Conservation (phyloP, 1,140 invertebrate species). For the Brachionus manjavacas region DNA sequence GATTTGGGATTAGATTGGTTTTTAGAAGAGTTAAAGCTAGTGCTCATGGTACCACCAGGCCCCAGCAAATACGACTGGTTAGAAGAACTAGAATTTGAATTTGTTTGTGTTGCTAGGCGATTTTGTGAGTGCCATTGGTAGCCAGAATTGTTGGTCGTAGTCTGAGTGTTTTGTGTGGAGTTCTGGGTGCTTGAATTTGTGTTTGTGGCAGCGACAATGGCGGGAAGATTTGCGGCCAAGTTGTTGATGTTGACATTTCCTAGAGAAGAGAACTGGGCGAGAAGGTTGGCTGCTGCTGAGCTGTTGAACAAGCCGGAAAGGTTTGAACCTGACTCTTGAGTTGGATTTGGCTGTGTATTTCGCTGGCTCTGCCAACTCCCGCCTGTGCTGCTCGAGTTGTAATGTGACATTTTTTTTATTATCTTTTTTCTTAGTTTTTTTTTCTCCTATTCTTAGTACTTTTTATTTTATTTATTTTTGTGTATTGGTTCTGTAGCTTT, state of each 20-base stretch:
- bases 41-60: not conserved
- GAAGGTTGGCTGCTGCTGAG: not conserved
- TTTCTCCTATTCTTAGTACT: no score
- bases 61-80: not conserved
- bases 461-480: no score
- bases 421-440: not conserved
- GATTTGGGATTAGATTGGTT: not conserved
- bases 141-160: not conserved
- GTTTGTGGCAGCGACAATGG: not conserved
- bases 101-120: not conserved
- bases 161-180: not conserved
- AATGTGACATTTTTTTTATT: conserved; percentile 14
- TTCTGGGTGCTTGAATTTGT: not conserved
- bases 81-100: not conserved
- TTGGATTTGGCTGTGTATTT: not conserved
- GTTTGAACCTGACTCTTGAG: not conserved
- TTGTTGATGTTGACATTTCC: not conserved
- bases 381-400: not conserved
- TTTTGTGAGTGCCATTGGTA: conserved; percentile 35
- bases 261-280: not conserved
- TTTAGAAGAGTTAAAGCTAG: not conserved
- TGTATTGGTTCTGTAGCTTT: not conserved
- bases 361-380: conserved; percentile 24
- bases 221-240: not conserved
- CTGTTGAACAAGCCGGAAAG: not conserved